phyloP scores from a whole-genome alignment of 1,140 invertebrate species.

The Lepidurus arcticus region DNA sequence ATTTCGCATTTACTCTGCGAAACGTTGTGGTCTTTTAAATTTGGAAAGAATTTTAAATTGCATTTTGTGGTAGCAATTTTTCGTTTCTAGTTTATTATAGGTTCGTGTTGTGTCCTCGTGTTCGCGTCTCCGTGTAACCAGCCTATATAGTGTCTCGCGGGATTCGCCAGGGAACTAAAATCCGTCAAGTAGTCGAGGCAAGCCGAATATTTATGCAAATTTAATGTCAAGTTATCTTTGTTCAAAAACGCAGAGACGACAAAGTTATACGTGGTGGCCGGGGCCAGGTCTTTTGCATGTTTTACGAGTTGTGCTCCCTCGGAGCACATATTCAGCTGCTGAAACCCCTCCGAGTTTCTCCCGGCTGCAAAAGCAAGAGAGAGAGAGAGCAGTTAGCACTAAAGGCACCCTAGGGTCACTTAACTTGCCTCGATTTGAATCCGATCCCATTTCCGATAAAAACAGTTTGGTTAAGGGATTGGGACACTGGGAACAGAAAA shows the following conservation, averaged over 20 bases:
- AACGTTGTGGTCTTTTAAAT: too few species aligned
- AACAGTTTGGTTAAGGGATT: slow-evolving; percentile 22
- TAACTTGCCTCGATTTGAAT: slow-evolving; percentile 22
- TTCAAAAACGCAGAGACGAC: slow-evolving; percentile 18
- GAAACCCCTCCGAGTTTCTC: background rate
- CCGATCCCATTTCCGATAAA: slow-evolving; percentile 19
- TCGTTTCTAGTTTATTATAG: too few species aligned
- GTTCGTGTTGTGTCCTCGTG: too few species aligned
- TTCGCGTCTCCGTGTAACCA: too few species aligned
- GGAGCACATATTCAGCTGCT: background rate
- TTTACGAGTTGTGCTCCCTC: slow-evolving; percentile 14
- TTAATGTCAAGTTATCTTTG: slow-evolving; percentile 15
- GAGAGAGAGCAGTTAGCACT: slow-evolving; percentile 20
- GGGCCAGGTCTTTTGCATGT: slow-evolving; percentile 21
- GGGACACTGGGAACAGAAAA: slow-evolving; percentile 8
- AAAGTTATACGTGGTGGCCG: slow-evolving; percentile 12
- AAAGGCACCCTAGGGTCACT: slow-evolving; percentile 20
- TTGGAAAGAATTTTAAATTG: too few species aligned
- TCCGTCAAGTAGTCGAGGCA: background rate
- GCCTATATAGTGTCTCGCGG: too few species aligned
- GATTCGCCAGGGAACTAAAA: background rate
- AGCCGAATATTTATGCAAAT: slow-evolving; percentile 9
- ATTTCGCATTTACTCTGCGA: too few species aligned
- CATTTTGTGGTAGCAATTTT: too few species aligned
- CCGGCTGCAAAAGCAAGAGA: background rate